phyloP scores from a whole-genome alignment of 2,113 vertebrate genomes.

The Periophthalmodon schlosseri region DNA sequence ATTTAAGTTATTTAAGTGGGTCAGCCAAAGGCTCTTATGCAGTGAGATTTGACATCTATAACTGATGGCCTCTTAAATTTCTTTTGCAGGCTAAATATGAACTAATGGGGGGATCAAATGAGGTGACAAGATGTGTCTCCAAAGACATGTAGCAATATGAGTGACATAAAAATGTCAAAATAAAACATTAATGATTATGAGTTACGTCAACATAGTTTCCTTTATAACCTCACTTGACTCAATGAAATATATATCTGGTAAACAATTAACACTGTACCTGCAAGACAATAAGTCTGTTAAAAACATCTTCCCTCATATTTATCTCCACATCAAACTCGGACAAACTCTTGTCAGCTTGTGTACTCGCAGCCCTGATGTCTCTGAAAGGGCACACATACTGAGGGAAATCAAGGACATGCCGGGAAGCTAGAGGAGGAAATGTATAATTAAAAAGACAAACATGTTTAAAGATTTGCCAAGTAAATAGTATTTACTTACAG shows the following conservation, averaged over 20 bases:
- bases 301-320: slow-evolving; percentile 92
- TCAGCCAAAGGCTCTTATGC: not conserved
- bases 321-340: slow-evolving; percentile 94
- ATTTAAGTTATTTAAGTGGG: not conserved
- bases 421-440: slow-evolving; percentile 78
- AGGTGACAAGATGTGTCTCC: slow-evolving; percentile 7
- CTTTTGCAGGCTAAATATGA: slow-evolving; percentile 27
- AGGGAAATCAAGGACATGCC: slow-evolving; percentile 89
- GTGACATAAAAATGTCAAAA: not conserved
- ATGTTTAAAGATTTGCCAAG: not conserved
- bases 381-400: slow-evolving; percentile 86
- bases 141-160: not conserved
- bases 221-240: not conserved
- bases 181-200: not conserved
- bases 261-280: slow-evolving; percentile 76
- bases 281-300: slow-evolving; percentile 83
- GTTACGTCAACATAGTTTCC: not conserved
- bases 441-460: not conserved
- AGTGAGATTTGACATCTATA: not conserved
- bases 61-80: slow-evolving; percentile 25
- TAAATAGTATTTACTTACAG: slow-evolving; percentile 70
- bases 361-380: slow-evolving; percentile 89
- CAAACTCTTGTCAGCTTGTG: slow-evolving; percentile 91
- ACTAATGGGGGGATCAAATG: slow-evolving; percentile 12
- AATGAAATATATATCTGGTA: not conserved